These are phyloP conservation scores for Otus sunia DNA, from an alignment of 2,113 vertebrate genomes.

Conservation along the genomic window DNA sequence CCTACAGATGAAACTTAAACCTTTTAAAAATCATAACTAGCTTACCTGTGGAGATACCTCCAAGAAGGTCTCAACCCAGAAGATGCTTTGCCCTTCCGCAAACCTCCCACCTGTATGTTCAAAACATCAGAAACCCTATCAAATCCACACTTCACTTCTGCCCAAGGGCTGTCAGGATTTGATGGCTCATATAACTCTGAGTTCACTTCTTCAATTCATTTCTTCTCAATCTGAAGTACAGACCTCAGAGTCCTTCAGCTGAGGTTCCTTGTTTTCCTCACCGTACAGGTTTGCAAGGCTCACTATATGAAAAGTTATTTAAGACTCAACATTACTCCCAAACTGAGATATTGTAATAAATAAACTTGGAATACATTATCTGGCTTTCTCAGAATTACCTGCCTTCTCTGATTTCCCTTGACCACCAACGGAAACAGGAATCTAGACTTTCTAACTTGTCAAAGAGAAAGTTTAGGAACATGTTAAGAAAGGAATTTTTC, in stretches of 20 bases:
- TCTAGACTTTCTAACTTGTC: neutral
- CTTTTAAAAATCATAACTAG: neutral
- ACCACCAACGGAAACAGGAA: neutral
- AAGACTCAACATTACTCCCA: neutral
- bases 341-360: neutral
- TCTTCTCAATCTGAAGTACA: neutral
- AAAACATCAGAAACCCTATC: neutral
- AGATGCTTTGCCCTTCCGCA: neutral
- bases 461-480: neutral
- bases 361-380: neutral
- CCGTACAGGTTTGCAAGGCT: neutral
- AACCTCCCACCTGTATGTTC: accelerated
- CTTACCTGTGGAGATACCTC: neutral
- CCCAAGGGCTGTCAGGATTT: neutral
- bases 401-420: neutral
- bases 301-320: neutral
- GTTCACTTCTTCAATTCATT: neutral
- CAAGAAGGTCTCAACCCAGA: neutral
- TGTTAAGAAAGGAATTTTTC: neutral
- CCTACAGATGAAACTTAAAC: neutral
- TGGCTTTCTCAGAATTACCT: neutral
- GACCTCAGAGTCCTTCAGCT: neutral
- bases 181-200: neutral
- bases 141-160: neutral
- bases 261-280: neutral